Base-by-base conservation (phyloP, 2,888 invertebrate genomes). In the Venusia cambrica region DNA sequence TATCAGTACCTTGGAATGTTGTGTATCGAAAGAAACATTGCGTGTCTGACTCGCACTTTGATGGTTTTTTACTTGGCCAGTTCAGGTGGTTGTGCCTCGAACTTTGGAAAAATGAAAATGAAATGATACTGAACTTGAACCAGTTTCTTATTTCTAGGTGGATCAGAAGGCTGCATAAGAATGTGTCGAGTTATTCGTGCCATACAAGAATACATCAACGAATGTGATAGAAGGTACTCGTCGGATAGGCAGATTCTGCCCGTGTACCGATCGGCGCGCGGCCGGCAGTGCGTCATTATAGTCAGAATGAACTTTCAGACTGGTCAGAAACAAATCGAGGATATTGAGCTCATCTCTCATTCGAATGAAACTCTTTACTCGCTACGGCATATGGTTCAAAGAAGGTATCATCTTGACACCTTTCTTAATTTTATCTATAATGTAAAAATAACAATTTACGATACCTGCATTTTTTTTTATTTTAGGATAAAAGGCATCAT, bases 111-210 rank as follows among this genome's bases (percentile, higher is more conserved):
- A n/a, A n/a, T n/a, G n/a, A n/a, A n/a, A n/a, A n/a, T n/a, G n/a
- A n/a, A n/a, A n/a, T n/a, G n/a, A n/a, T n/a, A n/a, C n/a, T n/a
- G n/a, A n/a, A n/a, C 10, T 18, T 22, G 13, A 6, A 5, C 9
- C 5, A 14, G 14, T 18, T 2, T 7, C 1, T 12, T 27, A 4
- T 38, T 71, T 70, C 35, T 62, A 88, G 88, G 84, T 62, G 68
- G 71, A 32, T 63, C 72, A 4, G 79, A 80, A 53, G 72, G 62
- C 54, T 87, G 87, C 67, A 80, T 81, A 45, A 77, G 95, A 76
- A 96, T 98, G 93, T 96, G 96, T 75, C 92, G 98, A 52, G 94
- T 98, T 33, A 91, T 98, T 77, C 94, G 96, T 80, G 97, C 98
- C 63, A 89, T 98, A 63, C 94, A 96, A 73, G 98, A 98, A 84